Conservation (phyloP, 2,113 vertebrate species). For the Sylvia atricapilla region DNA sequence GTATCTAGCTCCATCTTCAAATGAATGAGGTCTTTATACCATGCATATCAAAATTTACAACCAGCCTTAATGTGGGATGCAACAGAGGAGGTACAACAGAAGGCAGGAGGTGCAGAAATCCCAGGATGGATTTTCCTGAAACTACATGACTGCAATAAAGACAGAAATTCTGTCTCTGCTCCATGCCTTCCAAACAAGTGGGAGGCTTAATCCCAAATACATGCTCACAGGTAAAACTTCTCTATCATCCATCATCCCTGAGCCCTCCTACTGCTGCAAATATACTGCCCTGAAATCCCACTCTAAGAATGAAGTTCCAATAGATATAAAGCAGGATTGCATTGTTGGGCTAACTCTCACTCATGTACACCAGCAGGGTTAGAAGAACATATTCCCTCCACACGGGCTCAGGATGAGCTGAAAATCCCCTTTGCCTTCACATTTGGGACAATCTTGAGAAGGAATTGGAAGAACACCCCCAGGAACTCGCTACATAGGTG, state of each 20-base stretch:
- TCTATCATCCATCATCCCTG: neutral
- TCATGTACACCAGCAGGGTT: rapidly evolving
- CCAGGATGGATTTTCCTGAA: neutral
- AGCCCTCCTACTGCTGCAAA: neutral
- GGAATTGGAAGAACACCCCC: neutral
- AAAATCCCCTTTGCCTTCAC: neutral
- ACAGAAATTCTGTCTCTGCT: neutral
- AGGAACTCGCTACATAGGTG: neutral
- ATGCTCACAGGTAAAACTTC: neutral
- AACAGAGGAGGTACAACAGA: neutral
- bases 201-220: neutral
- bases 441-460: neutral
- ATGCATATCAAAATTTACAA: neutral
- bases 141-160: neutral
- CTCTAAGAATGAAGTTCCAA: neutral
- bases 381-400: neutral
- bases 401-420: neutral
- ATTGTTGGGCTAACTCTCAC: neutral
- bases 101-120: neutral
- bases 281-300: neutral
- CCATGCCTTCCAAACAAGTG: neutral
- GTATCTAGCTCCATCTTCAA: neutral
- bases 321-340: neutral
- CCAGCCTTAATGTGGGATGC: neutral
- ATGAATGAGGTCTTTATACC: neutral